Evolutionary conservation across 2,113 vertebrate species (phyloP), one percentile per base, ranked within the genome.

Genomic region (Cynocephalus volans): DNA sequence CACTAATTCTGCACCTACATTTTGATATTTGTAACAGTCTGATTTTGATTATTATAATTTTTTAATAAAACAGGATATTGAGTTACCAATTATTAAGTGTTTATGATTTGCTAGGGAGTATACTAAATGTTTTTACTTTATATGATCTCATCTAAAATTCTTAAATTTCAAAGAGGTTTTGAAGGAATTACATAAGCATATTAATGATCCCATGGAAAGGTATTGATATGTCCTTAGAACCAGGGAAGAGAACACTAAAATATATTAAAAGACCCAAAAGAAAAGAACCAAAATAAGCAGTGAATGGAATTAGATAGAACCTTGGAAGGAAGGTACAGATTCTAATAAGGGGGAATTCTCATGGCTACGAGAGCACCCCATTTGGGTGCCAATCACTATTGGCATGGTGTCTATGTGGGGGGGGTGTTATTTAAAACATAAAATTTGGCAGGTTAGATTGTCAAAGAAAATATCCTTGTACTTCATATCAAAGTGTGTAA

Each of bases 101-200:
- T 83, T 83, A 45, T 45, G 54, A 69, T 18, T 41, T 41, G 23
- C 28, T 58, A 19, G 21, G 24, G 8, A 52, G 50, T 23, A 9
- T 76, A 69, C 5, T 50, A 92, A 58, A 60, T 45, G 24, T 1
- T 81, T 85, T 81, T 60, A 72, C 60, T 67, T 80, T 67, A n/a
- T 72, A 72, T 69, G 45, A 8, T 33, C 23, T 67, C 50, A 84
- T 73, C 41, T 88, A 41, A 85, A 97, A 72, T 72, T 65, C 9
- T 77, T 83, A 50, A 86, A 58, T 50, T 91, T 91, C 36, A 72
- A 79, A 88, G 19, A 85, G 33, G 5, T 85, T 95, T 50, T 62
- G 28, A 92, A 79, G 56, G 26, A 33, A 88, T 94, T 73, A 62
- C 33, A 64, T n/a, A 64, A 76, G 45, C 11, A 19, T 70, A 52